phyloP scores from a whole-genome alignment of 1,140 invertebrate species.

The Macrobrachium nipponense region DNA sequence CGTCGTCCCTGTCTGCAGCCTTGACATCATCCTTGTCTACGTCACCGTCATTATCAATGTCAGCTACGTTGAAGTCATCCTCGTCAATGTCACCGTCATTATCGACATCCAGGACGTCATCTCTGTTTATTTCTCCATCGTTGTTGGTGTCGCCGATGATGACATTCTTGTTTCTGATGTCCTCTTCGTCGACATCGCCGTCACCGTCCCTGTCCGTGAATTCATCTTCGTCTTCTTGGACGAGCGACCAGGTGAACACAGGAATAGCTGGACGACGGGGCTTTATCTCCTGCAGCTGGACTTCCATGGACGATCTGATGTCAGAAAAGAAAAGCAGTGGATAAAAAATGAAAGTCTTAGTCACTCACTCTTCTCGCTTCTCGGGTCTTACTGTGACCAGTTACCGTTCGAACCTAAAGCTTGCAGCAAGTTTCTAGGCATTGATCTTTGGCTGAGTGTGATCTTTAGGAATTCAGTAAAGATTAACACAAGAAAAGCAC shows the following conservation, averaged over 20 bases:
- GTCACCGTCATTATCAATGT: constrained; percentile 61
- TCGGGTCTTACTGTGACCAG: too few species aligned
- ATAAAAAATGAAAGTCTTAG: not conserved
- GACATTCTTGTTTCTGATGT: constrained; percentile 22
- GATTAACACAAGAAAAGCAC: too few species aligned
- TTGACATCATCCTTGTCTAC: constrained; percentile 48
- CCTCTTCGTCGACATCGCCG: constrained; percentile 55
- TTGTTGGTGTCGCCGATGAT: constrained; percentile 45
- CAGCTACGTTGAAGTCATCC: constrained; percentile 44
- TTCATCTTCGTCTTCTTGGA: constrained; percentile 22
- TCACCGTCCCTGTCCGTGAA: constrained; percentile 53
- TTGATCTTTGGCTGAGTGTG: too few species aligned
- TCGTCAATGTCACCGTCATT: constrained; percentile 56
- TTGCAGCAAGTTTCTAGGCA: too few species aligned
- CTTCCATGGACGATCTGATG: constrained; percentile 29
- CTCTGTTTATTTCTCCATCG: constrained; percentile 43
- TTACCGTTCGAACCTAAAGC: too few species aligned
- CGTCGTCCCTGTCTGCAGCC: constrained; percentile 57
- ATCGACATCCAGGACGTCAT: constrained; percentile 40
- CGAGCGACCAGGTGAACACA: constrained; percentile 42
- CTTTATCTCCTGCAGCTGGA: constrained; percentile 14
- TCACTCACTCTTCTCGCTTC: not conserved
- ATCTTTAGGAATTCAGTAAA: too few species aligned
- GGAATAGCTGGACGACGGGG: constrained; percentile 47
- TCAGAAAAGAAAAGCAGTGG: not conserved